Evolutionary conservation across 2,113 vertebrate genomes (phyloP).

Genomic region (Ramphastos sulfuratus): DNA sequence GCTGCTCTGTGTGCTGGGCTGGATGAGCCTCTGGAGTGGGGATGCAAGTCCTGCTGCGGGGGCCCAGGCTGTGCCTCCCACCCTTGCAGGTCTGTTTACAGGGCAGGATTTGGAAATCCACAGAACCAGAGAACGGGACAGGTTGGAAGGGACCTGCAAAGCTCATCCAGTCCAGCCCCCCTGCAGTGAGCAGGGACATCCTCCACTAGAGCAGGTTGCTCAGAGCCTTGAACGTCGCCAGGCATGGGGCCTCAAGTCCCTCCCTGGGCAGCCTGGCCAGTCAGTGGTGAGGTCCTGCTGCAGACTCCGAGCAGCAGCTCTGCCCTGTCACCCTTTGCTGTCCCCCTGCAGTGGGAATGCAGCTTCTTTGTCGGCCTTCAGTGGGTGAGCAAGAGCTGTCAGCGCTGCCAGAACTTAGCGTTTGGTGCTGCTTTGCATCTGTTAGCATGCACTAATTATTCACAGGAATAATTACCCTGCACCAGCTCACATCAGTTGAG

Average conservation of each 20-base stretch:
- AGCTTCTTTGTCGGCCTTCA: neutral
- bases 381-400: neutral
- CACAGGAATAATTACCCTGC: conserved; percentile 71
- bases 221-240: too few species aligned
- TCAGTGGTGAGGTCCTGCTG: neutral
- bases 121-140: too few species aligned
- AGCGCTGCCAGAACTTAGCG: neutral
- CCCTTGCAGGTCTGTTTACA: neutral
- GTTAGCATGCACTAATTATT: conserved; percentile 76
- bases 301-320: neutral
- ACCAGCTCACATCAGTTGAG: conserved; percentile 70
- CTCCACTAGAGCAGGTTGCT: too few species aligned
- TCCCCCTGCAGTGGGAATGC: neutral
- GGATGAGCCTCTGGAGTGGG: rapidly evolving
- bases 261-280: neutral
- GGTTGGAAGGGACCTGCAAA: too few species aligned
- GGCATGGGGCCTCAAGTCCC: too few species aligned
- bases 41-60: neutral
- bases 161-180: too few species aligned
- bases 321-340: neutral
- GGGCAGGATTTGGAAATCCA: neutral
- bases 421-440: conserved; percentile 68
- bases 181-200: too few species aligned
- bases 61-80: neutral
- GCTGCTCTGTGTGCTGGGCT: neutral